Evolutionary conservation across 2,888 invertebrate species (phyloP), one percentile per base, ranked within the genome.

Genomic region (Bembecia ichneumoniformis): DNA sequence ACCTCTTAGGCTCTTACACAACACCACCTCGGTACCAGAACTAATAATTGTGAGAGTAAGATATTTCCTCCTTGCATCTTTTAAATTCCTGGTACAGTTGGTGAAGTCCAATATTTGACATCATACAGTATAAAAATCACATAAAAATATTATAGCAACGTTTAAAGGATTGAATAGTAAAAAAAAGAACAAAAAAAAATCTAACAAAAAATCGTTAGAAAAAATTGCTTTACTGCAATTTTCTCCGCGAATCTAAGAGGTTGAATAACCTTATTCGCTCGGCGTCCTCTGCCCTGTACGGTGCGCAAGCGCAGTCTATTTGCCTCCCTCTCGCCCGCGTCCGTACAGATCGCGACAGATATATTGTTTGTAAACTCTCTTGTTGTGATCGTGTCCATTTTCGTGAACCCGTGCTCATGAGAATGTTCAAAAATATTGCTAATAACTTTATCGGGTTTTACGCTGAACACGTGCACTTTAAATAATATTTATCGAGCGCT

Each of bases 281-380:
- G 55, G 56, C 64, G 68, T 62, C 64, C 63, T 65, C 63, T 58
- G 56, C 62, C 62, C 15, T 16, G 44, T 11, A 44, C 15, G 16
- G 14, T 63, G 62, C 64, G 66, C 59, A 58, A 64, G 66, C 63
- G 51, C 51, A 45, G 49, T 66, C 53, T 44, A 44, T 58, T 55
- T 53, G 62, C 56, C 52, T 77, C 74, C 68, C 67, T 55, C 59
- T 77, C 64, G 48, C 57, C 56, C 63, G 51, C 60, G 62, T 56
- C 47, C 49, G 51, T 52, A 53, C 49, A 34, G 64, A 72, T 68
- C 63, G 75, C 66, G 74, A 76, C 70, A 71, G 62, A 69, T 55
- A 44, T 53, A 62, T 73, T 82, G 78, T 80, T 83, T 77, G 76
- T 81, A 79, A 80, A 80, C 79, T 75, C 54, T 60, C 55, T 62